Evolutionary conservation across 1,140 invertebrate genomes (phyloP), one percentile per base, ranked within the genome.

Genomic region (Caenorhabditis briggsae): DNA sequence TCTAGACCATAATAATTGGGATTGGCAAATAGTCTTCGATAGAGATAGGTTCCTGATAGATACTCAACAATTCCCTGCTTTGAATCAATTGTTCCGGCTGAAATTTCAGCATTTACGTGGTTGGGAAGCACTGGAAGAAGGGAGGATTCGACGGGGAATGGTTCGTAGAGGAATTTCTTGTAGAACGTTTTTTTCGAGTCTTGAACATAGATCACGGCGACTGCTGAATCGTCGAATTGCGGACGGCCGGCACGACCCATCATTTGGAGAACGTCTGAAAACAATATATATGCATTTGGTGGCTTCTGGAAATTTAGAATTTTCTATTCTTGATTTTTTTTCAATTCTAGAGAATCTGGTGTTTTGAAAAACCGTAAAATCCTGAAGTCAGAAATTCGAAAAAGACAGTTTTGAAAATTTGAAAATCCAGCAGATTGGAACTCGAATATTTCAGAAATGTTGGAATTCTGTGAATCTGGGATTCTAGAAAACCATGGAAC

Each of bases 131-230:
- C 97, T 83, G 95, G 94, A 9, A 98, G 93, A 18, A 99, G 93
- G 92, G 95, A 97, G 89, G 97, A 99, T 93, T 99, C 98, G 0
- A 99, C 97, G 0, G 98, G 98, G 93, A 99, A 99, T 0, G 98
- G 98, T 92, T 99, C 97, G 92, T 99, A 99, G 0, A 99, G 93
- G 93, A 99, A 99, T 92, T 98, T 98, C 92, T 98, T 98, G 93
- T 99, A 99, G 93, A 99, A 99, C 92, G 97, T 96, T 93, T 99
- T 99, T 93, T 99, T 99, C 33, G 96, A 95, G 91, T 99, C 98
- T 90, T 99, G 98, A 0, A 99, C 97, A 83, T 99, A 94, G 11
- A 99, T 96, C 16, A 98, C 96, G 5, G 98, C 98, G 5, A 98
- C 96, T 3, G 97, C 98, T 86, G 96, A 95, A 90, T 96, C 95